Evolutionary conservation across 2,888 invertebrate genomes (phyloP), one percentile per base, ranked within the genome.

Genomic region (Drosophila nigricruria): DNA sequence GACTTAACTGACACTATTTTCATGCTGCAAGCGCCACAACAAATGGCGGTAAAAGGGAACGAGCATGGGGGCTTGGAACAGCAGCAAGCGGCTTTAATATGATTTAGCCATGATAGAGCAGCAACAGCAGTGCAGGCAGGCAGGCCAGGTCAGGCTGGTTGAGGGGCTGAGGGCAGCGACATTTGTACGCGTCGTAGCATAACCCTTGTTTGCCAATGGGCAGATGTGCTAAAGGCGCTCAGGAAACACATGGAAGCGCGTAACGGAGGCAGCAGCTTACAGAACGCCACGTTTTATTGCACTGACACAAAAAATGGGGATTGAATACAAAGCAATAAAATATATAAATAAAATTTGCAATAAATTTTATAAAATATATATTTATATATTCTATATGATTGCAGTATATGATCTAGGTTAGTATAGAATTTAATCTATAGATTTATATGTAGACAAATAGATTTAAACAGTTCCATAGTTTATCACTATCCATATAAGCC

Each of bases 1-100:
- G 47, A 70, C 71, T 79, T 70, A 70, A 74, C 67, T 85, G 90
- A 90, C 90, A 90, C 90, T 86, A 85, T 88, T 83, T 76, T 70
- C 73, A 62, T 53, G 50, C 53, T 38, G 53, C 53, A 53, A 25
- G 38, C 53, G 25, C 57, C 72, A 73, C 49, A 79, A 75, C 70
- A 70, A 74, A 58, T 67, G 49, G 47, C 53, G 12, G 5, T 8
- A 16, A 34, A 34, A 8, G 25, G 12, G 10, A 18, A 12, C 32
- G 25, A 38, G 59, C 42, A 34, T 57, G 56, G 66, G 30, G 53
- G 20, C 27, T n/a, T 10, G 27, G n/a, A n/a, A 10, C 27, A 47
- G 53, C 50, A 50, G 63, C 59, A 30, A 61, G 54, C 69, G 70
- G 49, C 88, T 75, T 74, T 85, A 84, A 88, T 89, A 84, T 77